Conservation (phyloP, 2,797 vertebrate genomes). For the Notamacropus eugenii region DNA sequence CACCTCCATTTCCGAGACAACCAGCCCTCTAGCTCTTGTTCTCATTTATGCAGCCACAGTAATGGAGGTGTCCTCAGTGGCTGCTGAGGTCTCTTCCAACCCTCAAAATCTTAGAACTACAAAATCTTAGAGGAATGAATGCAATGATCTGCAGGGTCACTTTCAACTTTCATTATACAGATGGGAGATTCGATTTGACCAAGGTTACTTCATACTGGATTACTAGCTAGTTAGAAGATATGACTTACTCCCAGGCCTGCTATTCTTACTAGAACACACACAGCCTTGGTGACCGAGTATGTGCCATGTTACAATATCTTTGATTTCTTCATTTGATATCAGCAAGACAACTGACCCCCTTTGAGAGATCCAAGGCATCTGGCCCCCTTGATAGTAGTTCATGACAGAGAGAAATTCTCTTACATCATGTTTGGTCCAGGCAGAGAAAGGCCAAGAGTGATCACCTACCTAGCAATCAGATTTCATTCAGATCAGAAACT, state of each 20-base stretch:
- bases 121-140: not conserved
- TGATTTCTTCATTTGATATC: not conserved
- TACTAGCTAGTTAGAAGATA: not conserved
- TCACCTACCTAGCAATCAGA: not conserved
- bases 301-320: not conserved
- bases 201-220: not conserved
- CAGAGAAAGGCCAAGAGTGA: not conserved
- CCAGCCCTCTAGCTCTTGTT: not conserved
- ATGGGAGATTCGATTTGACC: not conserved
- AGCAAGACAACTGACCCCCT: not conserved
- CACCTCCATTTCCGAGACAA: not conserved
- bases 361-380: not conserved
- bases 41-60: not conserved
- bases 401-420: not conserved
- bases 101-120: not conserved
- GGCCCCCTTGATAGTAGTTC: not conserved
- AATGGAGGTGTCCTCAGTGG: not conserved
- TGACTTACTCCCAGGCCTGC: not conserved
- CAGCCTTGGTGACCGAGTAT: not conserved
- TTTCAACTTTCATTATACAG: not conserved
- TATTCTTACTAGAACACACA: not conserved
- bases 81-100: not conserved
- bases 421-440: not conserved
- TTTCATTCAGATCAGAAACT: not conserved
- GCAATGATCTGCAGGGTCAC: not conserved